A percentile compares a stretch with the other conserved stretches of the same genome.
These are phyloP conservation scores for Micropterix aruncella DNA, from an alignment of 2,888 invertebrate genomes.

Conservation along the genomic window DNA sequence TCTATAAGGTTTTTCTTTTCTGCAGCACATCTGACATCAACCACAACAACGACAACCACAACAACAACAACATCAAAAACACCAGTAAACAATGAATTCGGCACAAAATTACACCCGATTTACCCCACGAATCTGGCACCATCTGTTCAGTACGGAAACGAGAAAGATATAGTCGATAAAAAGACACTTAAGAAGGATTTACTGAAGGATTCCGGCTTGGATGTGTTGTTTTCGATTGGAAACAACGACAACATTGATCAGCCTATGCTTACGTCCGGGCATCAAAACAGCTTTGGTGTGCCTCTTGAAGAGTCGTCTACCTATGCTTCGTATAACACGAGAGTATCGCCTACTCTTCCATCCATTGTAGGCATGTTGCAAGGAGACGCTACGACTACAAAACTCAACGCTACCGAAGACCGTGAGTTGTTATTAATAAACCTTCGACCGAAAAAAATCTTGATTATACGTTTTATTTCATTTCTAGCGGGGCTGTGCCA, in stretches of 20 bases:
- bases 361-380: conserved; percentile 26
- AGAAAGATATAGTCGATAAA: conserved; percentile 27
- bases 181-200: conserved; percentile 12
- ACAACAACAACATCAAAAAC: background rate
- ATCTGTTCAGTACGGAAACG: conserved; percentile 39
- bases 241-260: background rate
- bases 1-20: too few relatives aligned
- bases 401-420: conserved; percentile 20
- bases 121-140: conserved; percentile 31
- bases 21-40: background rate
- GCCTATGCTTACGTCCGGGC: conserved; percentile 41
- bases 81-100: background rate
- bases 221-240: background rate
- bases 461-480: too few relatives aligned
- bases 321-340: conserved; percentile 34
- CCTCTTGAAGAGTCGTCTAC: conserved; percentile 46
- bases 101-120: conserved; percentile 18
- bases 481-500: conserved; percentile 22
- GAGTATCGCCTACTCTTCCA: conserved; percentile 51
- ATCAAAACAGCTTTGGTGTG: conserved; percentile 46
- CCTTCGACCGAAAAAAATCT: too few relatives aligned
- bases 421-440: conserved; percentile 22
- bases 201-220: background rate
- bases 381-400: conserved; percentile 22
- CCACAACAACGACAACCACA: background rate